Evolutionary conservation across 2,888 invertebrate genomes (phyloP), one percentile per base, ranked within the genome.

Genomic region (Mellilla xanthometata): DNA sequence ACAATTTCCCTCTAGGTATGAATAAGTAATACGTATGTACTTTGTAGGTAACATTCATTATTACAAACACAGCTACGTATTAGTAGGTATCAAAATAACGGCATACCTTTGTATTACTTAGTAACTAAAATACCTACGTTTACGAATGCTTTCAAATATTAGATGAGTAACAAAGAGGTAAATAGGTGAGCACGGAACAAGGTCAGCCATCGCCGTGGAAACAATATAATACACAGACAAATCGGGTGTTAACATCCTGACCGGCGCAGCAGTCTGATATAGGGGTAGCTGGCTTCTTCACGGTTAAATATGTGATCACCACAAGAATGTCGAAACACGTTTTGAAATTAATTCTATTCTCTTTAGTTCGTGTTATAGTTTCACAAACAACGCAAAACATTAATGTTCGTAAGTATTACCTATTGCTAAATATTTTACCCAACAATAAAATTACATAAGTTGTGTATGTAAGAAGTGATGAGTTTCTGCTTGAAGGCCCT

Each of bases 361-460:
- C 62, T 44, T 62, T 71, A 7, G 44, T 76, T 52, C 48, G 54
- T 27, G 47, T 55, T 41, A 56, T 65, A 23, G 48, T 69, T 43
- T 76, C 82, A 15, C 94, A 94, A 80, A 93, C 93, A 0, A 93
- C 93, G 43, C 94, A 94, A 76, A 94, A 93, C 72, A 93, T 94
- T 49, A 94, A 94, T 71, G 92, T 94, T 65, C 90, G 94, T 94
- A 91, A 93, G 94, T 93, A 72, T 38, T n/a, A n/a, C n/a, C n/a
- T n/a, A n/a, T n/a, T n/a, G n/a, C n/a, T n/a, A n/a, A n/a, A n/a
- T 12, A 36, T 22, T 12, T 26, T 11, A 10, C 6, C 13, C 31
- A 38, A 43, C 5, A 10, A 10, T 35, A 23, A 11, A 9, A 26
- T 26, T 19, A 15, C 33, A 26, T 12, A 23, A 39, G 9, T 31